A percentile compares a stretch with the other conserved stretches of the same genome.
These are phyloP conservation scores for Alces alces DNA, from an alignment of 2,113 vertebrate species.

Conservation along the genomic window DNA sequence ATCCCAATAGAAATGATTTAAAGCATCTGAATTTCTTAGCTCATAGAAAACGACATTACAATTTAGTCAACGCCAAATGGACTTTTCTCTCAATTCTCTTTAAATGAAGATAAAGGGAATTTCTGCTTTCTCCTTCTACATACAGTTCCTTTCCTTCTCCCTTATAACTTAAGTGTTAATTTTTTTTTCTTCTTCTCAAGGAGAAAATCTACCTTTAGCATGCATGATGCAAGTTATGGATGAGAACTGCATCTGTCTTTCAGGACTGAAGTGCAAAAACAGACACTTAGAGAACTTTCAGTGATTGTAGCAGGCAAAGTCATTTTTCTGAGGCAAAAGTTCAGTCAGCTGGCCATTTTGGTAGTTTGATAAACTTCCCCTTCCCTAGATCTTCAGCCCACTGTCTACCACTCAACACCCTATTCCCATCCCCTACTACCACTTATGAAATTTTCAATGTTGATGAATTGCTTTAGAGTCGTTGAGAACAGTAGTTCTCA, in stretches of 20 bases:
- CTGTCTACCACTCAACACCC: neutral
- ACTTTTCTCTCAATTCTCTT: neutral
- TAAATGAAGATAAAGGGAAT: neutral
- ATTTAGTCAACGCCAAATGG: slow-evolving; percentile 11
- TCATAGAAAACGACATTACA: neutral
- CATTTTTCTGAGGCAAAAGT: slow-evolving; percentile 14
- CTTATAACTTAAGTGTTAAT: neutral
- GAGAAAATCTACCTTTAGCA: neutral
- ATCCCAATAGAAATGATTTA: neutral
- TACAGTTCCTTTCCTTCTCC: neutral
- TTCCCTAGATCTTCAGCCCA: neutral
- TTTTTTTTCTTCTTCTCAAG: slow-evolving; percentile 5
- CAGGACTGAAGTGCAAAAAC: neutral
- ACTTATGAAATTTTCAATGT: neutral
- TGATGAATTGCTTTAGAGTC: neutral
- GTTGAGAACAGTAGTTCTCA: neutral
- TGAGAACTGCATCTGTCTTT: neutral
- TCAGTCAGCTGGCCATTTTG: neutral
- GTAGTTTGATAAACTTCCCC: neutral
- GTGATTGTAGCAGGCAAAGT: neutral
- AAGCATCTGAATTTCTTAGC: neutral
- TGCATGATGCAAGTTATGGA: neutral
- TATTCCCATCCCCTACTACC: neutral
- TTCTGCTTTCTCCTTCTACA: neutral
- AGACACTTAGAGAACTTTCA: neutral